Conservation (phyloP, 2,113 vertebrate genomes). For the Mormoops blainvillei region DNA sequence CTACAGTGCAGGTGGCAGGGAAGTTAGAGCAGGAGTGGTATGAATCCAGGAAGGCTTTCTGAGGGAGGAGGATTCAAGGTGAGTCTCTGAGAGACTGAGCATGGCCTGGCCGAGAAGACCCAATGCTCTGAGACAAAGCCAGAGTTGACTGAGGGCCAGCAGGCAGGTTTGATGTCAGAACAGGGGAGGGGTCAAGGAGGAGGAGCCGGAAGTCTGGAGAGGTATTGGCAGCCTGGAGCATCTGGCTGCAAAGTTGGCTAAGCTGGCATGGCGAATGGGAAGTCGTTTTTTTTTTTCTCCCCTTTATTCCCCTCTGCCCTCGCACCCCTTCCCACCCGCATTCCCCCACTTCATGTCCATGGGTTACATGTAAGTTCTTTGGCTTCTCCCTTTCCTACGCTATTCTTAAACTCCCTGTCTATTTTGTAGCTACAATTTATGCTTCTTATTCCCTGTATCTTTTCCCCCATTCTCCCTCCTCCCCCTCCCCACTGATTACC, state of each 20-base stretch:
- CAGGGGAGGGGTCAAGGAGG: not conserved
- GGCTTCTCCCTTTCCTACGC: too few species aligned
- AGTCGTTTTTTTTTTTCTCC: too few species aligned
- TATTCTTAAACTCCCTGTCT: too few species aligned
- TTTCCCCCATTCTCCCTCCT: too few species aligned
- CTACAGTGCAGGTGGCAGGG: not conserved
- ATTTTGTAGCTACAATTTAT: too few species aligned
- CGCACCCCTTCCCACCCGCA: too few species aligned
- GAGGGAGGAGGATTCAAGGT: not conserved
- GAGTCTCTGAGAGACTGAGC: not conserved
- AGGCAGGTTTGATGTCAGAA: not conserved
- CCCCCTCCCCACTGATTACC: too few species aligned
- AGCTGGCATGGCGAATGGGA: too few species aligned
- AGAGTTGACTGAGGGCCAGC: not conserved
- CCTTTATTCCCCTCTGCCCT: too few species aligned
- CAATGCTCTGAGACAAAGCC: not conserved
- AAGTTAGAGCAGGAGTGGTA: not conserved
- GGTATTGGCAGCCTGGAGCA: not conserved
- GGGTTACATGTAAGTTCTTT: too few species aligned
- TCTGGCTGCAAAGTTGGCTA: not conserved
- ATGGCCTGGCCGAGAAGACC: not conserved
- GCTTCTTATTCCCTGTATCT: too few species aligned
- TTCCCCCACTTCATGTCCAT: too few species aligned
- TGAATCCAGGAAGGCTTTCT: conserved; percentile 35
- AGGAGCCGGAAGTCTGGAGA: not conserved